Evolutionary conservation across 2,113 vertebrate genomes (phyloP).

Genomic region (Circaetus gallicus): DNA sequence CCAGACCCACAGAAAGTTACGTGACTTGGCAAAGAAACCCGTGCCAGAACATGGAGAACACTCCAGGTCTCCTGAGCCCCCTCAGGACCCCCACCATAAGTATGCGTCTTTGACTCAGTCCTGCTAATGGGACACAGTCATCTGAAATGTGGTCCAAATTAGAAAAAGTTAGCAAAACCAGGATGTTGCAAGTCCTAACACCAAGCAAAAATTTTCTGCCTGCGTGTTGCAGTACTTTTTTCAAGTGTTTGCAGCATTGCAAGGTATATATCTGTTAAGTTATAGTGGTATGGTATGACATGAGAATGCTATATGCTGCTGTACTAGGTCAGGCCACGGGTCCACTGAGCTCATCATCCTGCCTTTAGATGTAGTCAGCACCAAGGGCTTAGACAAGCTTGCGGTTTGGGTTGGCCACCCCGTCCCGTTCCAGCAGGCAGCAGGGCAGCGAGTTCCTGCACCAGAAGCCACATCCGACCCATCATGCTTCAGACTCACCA

Average conservation of each 20-base stretch:
- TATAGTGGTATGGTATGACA: not conserved
- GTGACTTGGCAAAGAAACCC: not conserved
- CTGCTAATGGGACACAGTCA: not conserved
- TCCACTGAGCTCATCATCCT: not conserved
- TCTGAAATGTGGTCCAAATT: not conserved
- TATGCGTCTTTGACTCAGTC: not conserved
- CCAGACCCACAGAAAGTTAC: not conserved
- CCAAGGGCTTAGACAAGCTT: not conserved
- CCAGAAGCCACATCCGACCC: not conserved
- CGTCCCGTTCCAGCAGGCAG: not conserved
- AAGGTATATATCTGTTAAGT: not conserved
- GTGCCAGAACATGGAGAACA: not conserved
- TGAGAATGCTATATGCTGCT: not conserved
- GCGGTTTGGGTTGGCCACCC: not conserved
- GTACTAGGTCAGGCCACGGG: not conserved
- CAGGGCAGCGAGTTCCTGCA: fast-evolving
- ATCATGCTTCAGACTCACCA: not conserved
- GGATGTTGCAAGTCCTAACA: not conserved
- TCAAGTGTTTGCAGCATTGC: not conserved
- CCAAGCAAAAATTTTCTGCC: not conserved
- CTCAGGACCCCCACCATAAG: not conserved
- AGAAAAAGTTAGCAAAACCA: not conserved
- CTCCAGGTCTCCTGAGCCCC: not conserved
- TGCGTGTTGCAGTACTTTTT: not conserved
- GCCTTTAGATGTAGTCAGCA: not conserved